Evolutionary conservation across 2,888 invertebrate genomes (phyloP).

Genomic region (Papilio elwesi): DNA sequence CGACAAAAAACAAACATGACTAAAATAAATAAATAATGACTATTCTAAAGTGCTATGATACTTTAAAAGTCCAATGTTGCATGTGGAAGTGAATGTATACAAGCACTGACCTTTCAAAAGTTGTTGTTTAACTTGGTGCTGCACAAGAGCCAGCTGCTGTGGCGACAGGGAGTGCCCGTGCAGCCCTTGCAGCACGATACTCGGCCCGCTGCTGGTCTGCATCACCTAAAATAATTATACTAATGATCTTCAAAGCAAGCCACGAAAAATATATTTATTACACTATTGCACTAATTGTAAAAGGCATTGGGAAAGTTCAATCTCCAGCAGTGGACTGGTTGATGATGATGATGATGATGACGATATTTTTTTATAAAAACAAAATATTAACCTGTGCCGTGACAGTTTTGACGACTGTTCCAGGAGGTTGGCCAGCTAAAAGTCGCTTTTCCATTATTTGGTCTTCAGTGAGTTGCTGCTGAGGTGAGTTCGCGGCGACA

Average conservation of each 20-base stretch:
- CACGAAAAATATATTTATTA: too few relatives aligned
- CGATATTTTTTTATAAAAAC: not conserved
- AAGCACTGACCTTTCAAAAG: slow-evolving; percentile 88
- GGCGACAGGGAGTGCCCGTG: slow-evolving; percentile 93
- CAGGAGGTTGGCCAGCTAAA: slow-evolving; percentile 91
- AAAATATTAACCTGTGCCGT: slow-evolving; percentile 87
- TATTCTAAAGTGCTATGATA: too few relatives aligned
- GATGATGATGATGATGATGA: too few relatives aligned
- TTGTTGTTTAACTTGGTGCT: slow-evolving; percentile 95
- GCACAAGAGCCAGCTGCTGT: slow-evolving; percentile 91
- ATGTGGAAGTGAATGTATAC: slow-evolving; percentile 55
- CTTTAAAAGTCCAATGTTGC: too few relatives aligned
- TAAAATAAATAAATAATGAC: not conserved
- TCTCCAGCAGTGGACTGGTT: too few relatives aligned
- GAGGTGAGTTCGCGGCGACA: slow-evolving; percentile 51
- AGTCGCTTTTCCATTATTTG: slow-evolving; percentile 88
- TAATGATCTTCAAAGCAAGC: not conserved
- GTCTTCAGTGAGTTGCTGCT: slow-evolving; percentile 70
- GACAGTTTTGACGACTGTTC: slow-evolving; percentile 93
- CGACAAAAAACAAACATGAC: not conserved
- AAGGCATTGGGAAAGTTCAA: too few relatives aligned
- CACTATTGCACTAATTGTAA: too few relatives aligned
- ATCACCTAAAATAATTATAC: slow-evolving; percentile 84
- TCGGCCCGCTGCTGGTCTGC: slow-evolving; percentile 92
- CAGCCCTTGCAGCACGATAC: slow-evolving; percentile 93